Evolutionary conservation across 2,888 invertebrate species (phyloP), one percentile per base, ranked within the genome.

Genomic region (Tromatobia lineatoria): DNA sequence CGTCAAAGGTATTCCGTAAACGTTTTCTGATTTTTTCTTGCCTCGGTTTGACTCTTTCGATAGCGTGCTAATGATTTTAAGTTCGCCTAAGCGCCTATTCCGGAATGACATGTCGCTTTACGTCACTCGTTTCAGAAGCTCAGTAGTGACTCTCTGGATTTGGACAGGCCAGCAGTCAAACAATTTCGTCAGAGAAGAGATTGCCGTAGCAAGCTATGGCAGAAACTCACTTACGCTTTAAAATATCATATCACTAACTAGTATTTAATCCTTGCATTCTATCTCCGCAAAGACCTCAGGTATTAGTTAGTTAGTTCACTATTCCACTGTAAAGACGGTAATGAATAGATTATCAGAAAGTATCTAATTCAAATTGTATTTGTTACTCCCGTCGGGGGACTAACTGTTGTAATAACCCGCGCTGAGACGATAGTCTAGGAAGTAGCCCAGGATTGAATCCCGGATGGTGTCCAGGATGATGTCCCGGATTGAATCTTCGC

Each of bases 161-260:
- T 25, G 57, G 13, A 25, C 25, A 57, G 25, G 25, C 70, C 23
- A 20, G 54, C 45, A 66, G 23, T 80, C 80, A 73, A 80, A 80
- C 57, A 15, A 57, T 25, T 57, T 13, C 11, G 23, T 23, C 23
- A 47, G 54, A 45, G 13, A 54, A 20, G 0, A 10, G 20, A 11
- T 38, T 29, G 59, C 54, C 15, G 50, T 42, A 18, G 38, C 6
- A 18, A 29, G 34, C 47, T 78, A 70, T 52, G 3, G 47, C 47
- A 47, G 1, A 47, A 15, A n/a, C 15, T 10, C 4, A 7, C 7
- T 38, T 38, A 38, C 38, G 10, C 38, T 38, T 38, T 0, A 38
- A 6, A 10, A 38, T 10, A 8, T 38, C 10, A 38, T 38, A 10
- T n/a, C n/a, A n/a, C 38, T 38, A 38, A 38, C 38, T 10, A 38